Evolutionary conservation across 1,140 invertebrate species (phyloP), one percentile per base, ranked within the genome.

Genomic region (Drosophila pandora): DNA sequence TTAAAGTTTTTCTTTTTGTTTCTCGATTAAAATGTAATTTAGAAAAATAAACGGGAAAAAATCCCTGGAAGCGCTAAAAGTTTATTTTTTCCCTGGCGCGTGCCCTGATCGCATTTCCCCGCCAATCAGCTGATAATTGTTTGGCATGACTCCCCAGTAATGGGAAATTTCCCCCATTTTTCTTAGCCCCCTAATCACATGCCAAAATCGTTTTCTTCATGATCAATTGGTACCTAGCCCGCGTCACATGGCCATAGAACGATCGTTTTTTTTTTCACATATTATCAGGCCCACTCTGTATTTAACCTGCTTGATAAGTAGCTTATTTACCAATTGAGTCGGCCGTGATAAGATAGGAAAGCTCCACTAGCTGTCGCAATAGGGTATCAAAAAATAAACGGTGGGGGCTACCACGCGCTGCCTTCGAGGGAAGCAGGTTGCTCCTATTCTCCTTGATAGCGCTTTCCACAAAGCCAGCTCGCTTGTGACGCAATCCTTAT

Each of bases 261-360:
- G 43, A 69, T 70, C 53, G 12, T 37, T 37, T 49, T 17, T 17
- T 17, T 17, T 82, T 74, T 48, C 13, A 57, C 2, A 25, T 52
- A 70, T 84, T 83, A 84, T 84, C 75, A 45, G 50, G 25, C 39
- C 52, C 72, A 81, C 54, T 71, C 58, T 56, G 61, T 53, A 53
- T 56, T 57, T 55, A 67, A 52, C 60, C 34, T n/a, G 30, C 57
- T 47, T 88, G 83, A 88, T 87, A 87, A 82, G 67, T 79, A 59
- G 57, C 76, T 88, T 87, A 87, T 87, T 87, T 87, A 88, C 79
- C 79, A 89, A 88, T 87, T 75, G 60, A 77, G 65, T 83, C 59
- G 79, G 57, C 23, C 52, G n/a, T 45, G 79, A 87, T 87, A 79
- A 87, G 83, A 87, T 87, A 79, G 58, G 22, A 28, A 53, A 48